Base-by-base conservation (phyloP, 92 coral and sea anemone species). In the Bergia sp. region DNA sequence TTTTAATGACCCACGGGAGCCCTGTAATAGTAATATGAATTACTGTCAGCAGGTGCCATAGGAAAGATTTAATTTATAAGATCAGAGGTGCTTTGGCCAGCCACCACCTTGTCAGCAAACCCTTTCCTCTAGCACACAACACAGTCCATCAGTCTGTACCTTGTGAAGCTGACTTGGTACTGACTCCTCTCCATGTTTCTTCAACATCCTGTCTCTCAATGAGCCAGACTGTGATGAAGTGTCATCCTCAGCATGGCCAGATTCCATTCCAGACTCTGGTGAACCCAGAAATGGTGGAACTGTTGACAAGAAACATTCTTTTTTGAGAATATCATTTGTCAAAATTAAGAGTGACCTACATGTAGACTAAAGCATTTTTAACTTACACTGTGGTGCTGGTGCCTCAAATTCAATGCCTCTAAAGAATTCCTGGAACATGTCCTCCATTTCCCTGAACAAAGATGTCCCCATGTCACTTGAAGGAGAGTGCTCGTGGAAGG, bases 401-500 rank as follows among this genome's bases (percentile, higher is more conserved):
- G 83, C 64, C 47, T 82, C 78, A 64, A 87, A 87, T 73, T 79
- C 88, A 38, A 81, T 66, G 36, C 94, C 95, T 76, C 92, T 89
- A 79, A 96, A 95, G 87, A 96, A 92, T 38, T 84, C 89, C 37
- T 93, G 89, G 83, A 96, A 95, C 98, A 93, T 91, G 76, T 94
- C 92, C 18, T 96, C 99, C 88, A 96, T 89, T 85, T 96, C 98
- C 20, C 86, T 85, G 57, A 93, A 91, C 47, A 94, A 73, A 7
- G 86, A 82, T 10, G 53, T 85, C 91, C 79, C 93, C 93, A 39
- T 94, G 79, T 41, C 82, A 20, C 53, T 49, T 8, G 55, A 73
- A 6, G 50, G 82, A 15, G 69, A 49, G 23, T 37, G 67, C 1
- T 73, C 80, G 1, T 58, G 72, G 16, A 72, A 39, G 41, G 74